These are phyloP conservation scores for Glyphotaelius pellucidus DNA, from an alignment of 2,888 invertebrate genomes.

Conservation along the genomic window DNA sequence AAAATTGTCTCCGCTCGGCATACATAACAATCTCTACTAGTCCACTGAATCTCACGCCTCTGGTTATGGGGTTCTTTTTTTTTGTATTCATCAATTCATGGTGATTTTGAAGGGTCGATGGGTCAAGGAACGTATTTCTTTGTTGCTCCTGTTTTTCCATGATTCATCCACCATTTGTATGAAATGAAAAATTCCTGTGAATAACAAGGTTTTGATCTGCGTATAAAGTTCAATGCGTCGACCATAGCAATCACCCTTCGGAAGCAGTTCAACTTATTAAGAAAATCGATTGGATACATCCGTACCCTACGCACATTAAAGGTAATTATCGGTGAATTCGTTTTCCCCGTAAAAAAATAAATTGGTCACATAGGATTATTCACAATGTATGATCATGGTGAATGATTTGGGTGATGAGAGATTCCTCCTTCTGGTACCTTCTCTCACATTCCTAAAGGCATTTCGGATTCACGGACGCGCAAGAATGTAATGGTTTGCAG, in stretches of 20 bases:
- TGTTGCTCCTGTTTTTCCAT: neutral
- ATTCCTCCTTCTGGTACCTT: neutral
- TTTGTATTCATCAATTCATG: no score
- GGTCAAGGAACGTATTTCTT: neutral
- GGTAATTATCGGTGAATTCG: neutral
- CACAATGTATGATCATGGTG: neutral
- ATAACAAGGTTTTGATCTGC: no score
- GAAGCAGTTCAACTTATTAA: neutral
- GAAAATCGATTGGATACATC: neutral
- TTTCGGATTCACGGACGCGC: conserved; percentile 12
- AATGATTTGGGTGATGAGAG: neutral
- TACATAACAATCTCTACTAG: no score
- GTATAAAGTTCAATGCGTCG: neutral
- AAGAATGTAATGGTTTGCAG: conserved; percentile 7
- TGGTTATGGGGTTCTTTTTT: no score
- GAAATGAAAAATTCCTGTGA: neutral
- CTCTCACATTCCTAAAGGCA: neutral
- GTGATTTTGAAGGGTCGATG: neutral
- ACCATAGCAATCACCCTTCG: neutral
- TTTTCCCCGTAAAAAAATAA: neutral
- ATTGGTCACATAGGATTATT: neutral
- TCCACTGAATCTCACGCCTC: no score
- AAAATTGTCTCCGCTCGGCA: no score
- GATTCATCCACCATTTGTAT: neutral
- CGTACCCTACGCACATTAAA: neutral